phyloP scores from a whole-genome alignment of 1,140 invertebrate genomes.

The Caenorhabditis inopinata region DNA sequence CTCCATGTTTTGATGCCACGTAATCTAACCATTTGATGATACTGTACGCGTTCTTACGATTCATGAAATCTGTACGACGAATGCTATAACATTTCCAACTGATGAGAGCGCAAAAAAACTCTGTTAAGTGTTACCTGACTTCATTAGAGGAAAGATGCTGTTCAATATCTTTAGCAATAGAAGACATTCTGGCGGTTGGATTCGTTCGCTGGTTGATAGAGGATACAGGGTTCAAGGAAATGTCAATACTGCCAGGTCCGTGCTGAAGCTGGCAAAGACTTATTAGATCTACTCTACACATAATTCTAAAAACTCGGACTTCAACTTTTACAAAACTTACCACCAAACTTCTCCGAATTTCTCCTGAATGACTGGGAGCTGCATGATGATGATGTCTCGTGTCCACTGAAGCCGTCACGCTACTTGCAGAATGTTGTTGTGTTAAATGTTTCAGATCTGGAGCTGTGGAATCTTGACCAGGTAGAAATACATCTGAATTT shows the following conservation, averaged over 20 bases:
- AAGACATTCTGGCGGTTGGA: neutral
- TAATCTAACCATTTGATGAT: conserved; percentile 19
- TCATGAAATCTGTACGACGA: neutral
- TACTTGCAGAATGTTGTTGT: neutral
- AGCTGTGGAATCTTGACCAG: neutral
- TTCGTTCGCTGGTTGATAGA: neutral
- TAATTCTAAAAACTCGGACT: too few relatives aligned
- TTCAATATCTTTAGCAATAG: neutral
- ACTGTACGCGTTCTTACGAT: neutral
- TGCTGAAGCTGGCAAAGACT: neutral
- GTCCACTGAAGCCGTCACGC: neutral
- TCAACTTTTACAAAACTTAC: neutral
- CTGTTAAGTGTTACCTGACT: neutral
- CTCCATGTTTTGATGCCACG: neutral
- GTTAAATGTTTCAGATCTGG: neutral
- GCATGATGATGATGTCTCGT: neutral
- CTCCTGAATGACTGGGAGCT: neutral
- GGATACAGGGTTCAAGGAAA: neutral
- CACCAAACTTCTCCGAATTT: neutral
- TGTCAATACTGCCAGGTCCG: neutral
- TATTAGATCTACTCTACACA: too few relatives aligned
- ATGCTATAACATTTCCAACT: neutral
- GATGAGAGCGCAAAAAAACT: too few relatives aligned
- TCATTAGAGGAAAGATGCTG: neutral
- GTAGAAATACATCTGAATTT: neutral